These are phyloP conservation scores for Platysteira castanea DNA, from an alignment of 2,113 vertebrate species.

Conservation along the genomic window DNA sequence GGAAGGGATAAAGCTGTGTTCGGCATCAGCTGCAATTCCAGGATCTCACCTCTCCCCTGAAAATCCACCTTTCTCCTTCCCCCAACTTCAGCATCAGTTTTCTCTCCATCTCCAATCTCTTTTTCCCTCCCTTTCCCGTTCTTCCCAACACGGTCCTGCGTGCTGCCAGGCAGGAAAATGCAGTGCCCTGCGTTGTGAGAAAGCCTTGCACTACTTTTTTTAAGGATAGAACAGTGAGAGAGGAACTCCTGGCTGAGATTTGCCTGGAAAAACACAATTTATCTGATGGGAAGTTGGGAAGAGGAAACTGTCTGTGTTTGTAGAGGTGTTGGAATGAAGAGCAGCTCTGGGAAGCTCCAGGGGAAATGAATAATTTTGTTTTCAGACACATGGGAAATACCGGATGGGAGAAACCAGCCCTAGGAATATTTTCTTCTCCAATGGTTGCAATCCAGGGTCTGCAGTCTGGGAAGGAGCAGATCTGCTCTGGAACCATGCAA, in stretches of 20 bases:
- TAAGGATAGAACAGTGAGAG: neutral
- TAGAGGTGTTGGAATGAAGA: neutral
- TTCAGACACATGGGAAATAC: neutral
- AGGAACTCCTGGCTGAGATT: neutral
- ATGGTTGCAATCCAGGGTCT: neutral
- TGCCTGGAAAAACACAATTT: neutral
- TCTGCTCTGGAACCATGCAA: neutral
- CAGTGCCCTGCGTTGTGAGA: neutral
- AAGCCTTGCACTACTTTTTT: neutral
- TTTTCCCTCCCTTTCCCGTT: neutral
- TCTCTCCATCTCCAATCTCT: neutral
- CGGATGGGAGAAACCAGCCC: neutral
- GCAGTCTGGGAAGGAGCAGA: neutral
- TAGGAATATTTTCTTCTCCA: neutral
- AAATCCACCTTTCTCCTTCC: neutral
- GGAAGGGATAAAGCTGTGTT: neutral
- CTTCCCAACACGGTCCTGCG: neutral
- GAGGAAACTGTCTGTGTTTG: neutral
- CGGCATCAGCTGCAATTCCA: neutral
- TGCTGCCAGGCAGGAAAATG: neutral
- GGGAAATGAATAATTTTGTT: neutral
- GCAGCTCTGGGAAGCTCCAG: accelerated
- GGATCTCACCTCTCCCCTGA: neutral
- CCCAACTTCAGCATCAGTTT: neutral
- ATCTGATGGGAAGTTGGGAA: neutral